Conservation (phyloP, 2,888 invertebrate species). For the Pyrocoelia pectoralis region DNA sequence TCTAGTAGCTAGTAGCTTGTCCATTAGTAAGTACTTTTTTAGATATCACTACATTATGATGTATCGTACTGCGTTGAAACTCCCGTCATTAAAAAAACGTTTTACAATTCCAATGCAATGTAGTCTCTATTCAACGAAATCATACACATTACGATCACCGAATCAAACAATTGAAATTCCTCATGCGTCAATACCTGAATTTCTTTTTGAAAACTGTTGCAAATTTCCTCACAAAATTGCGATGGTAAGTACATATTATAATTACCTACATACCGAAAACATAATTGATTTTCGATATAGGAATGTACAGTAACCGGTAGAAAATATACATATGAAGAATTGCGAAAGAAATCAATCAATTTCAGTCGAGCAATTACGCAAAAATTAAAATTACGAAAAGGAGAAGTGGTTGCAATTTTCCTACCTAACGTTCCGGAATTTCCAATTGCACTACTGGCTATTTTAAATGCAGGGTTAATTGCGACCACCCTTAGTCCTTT, state of each 20-base stretch:
- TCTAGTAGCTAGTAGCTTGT: too few relatives aligned
- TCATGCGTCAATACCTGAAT: constrained; percentile 64
- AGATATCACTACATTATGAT: too few relatives aligned
- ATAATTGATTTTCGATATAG: constrained; percentile 59
- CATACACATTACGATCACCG: too few relatives aligned
- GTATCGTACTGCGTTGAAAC: too few relatives aligned
- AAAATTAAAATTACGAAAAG: constrained; percentile 71
- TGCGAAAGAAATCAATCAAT: constrained; percentile 69
- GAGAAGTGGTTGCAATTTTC: constrained; percentile 74
- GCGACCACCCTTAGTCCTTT: constrained; percentile 78
- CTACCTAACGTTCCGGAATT: constrained; percentile 83
- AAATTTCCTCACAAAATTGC: constrained; percentile 67
- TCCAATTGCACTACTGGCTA: constrained; percentile 71
- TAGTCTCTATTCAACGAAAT: too few relatives aligned
- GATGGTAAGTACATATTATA: constrained; percentile 63
- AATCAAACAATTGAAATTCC: constrained; percentile 58
- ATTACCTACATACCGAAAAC: background rate
- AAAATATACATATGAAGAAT: constrained; percentile 75
- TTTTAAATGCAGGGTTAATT: constrained; percentile 73
- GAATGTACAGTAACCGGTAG: constrained; percentile 76
- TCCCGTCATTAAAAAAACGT: too few relatives aligned
- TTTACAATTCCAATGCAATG: too few relatives aligned
- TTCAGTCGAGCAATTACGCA: constrained; percentile 64
- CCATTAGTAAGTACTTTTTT: too few relatives aligned
- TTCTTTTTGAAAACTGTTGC: constrained; percentile 62